Evolutionary conservation across 2,797 vertebrate genomes (phyloP), one percentile per base, ranked within the genome.

Genomic region (Enteromius afrohamiltoni): DNA sequence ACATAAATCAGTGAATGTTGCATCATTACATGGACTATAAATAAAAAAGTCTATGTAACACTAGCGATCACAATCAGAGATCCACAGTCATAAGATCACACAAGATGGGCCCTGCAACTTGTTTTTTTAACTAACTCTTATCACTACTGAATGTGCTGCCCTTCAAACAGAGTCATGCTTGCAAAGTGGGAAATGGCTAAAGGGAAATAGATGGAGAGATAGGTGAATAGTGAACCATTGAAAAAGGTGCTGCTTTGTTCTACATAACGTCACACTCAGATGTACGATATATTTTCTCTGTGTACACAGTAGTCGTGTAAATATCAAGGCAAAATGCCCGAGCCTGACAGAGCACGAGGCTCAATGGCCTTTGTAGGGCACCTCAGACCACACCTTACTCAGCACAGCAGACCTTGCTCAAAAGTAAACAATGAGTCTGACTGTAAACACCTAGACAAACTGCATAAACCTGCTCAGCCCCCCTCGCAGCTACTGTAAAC

Each of bases 361-460:
- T 58, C 21, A 40, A n/a, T 19, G 71, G 67, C 80, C 79, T 82
- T 62, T 73, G 19, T 4, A 65, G 74, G 34, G 10, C 84, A 70
- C 31, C 42, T 45, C 49, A 71, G 77, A 82, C 79, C 86, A 84
- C 86, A 87, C 88, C 86, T 85, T 79, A 74, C 26, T 80, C 58
- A 79, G 67, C 65, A 83, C 40, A 75, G 71, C 16, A 70, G 82
- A 78, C 71, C 60, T 75, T 55, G 71, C 29, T 42, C 34, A 47
- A 80, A 80, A 80, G 84, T 84, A 82, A 84, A 88, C 84, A 88
- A 40, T 21, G 79, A n/a, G 70, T 77, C 77, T 58, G 42, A 73
- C 55, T 58, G 82, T 87, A 86, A 84, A 88, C 86, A 87, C 74
- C 62, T 79, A 71, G 78, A 69, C 75, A 77, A 87, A 88, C 62